These are phyloP conservation scores for Acleris cristana DNA, from an alignment of 2,888 invertebrate species.

Conservation along the genomic window DNA sequence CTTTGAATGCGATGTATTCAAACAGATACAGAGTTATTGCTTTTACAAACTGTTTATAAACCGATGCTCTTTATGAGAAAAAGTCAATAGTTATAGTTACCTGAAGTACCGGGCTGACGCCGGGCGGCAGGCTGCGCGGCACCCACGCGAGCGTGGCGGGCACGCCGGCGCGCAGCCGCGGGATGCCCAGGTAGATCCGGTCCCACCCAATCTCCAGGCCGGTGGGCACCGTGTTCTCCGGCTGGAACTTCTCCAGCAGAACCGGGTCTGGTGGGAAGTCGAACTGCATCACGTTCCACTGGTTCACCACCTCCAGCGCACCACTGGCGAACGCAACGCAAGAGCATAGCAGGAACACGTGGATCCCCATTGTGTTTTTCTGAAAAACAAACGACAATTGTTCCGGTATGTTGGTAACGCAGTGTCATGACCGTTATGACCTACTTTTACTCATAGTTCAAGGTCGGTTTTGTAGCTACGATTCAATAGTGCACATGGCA, in stretches of 20 bases:
- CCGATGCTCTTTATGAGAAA: no score
- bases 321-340: conserved; percentile 67
- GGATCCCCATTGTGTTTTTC: conserved; percentile 54
- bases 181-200: conserved; percentile 89
- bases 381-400: conserved; percentile 20
- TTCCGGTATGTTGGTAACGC: conserved; percentile 12
- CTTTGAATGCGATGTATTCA: no score
- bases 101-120: conserved; percentile 88
- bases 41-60: no score
- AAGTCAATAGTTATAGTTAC: conserved; percentile 52
- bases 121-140: conserved; percentile 85
- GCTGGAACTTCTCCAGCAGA: conserved; percentile 84
- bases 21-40: no score
- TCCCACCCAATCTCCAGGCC: conserved; percentile 89
- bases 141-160: conserved; percentile 89
- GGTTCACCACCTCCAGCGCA: conserved; percentile 85
- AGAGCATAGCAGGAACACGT: conserved; percentile 56
- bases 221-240: conserved; percentile 90
- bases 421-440: conserved; percentile 54
- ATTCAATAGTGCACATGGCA: no score
- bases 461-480: no score
- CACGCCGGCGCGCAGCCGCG: conserved; percentile 89
- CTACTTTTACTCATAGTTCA: conserved; percentile 47
- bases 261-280: conserved; percentile 86
- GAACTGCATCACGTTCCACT: conserved; percentile 88